A percentile compares a stretch with the other conserved stretches of the same genome.
Conservation (phyloP, 2,888 invertebrate species). For the Orchesella flavescens region DNA sequence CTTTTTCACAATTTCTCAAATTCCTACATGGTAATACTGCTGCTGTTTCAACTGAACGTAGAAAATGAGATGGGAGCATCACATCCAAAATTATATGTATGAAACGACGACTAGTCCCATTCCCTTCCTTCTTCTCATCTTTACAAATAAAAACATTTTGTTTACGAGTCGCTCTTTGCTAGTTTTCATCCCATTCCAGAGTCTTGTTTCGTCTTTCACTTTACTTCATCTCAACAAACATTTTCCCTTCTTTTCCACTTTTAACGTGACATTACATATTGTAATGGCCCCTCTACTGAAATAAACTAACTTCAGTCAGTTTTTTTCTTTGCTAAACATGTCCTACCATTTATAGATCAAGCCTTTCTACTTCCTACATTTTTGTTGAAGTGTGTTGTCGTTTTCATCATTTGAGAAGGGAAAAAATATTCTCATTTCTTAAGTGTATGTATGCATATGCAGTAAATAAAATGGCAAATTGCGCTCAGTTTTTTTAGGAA, state of each 20-base stretch:
- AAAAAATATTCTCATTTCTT: conserved; percentile 46
- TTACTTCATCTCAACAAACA: conserved; percentile 13
- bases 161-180: conserved; percentile 53
- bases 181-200: conserved; percentile 23
- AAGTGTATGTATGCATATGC: conserved; percentile 49
- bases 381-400: background rate
- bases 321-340: conserved; percentile 15
- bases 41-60: no score
- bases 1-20: conserved; percentile 4
- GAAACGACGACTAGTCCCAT: conserved; percentile 1
- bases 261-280: conserved; percentile 50
- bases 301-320: conserved; percentile 53
- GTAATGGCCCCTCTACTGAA: conserved; percentile 52
- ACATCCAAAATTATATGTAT: no score
- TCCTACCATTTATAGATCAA: conserved; percentile 53
- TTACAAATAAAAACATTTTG: conserved; percentile 59
- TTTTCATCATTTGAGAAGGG: no score
- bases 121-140: conserved; percentile 32
- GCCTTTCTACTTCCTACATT: conserved; percentile 23
- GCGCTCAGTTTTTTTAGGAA: no score
- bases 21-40: no score
- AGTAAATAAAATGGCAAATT: conserved; percentile 60
- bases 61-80: no score
- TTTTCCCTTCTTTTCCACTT: conserved; percentile 14
- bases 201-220: conserved; percentile 18